These are phyloP conservation scores for Kryphioiulus occultus DNA, from an alignment of 2,888 invertebrate genomes.

Conservation along the genomic window DNA sequence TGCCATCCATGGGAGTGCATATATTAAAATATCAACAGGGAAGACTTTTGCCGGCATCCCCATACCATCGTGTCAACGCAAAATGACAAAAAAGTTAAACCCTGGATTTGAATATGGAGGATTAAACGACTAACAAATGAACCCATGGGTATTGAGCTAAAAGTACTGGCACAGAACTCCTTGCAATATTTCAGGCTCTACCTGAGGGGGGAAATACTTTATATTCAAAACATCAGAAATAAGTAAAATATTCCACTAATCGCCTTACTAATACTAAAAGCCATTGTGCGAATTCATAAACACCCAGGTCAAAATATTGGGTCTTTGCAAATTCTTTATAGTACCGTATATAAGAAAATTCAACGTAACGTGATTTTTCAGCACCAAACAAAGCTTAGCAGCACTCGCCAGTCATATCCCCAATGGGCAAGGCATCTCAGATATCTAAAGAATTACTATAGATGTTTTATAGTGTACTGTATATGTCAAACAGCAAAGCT, in stretches of 20 bases:
- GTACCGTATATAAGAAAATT: neutral
- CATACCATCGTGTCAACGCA: neutral
- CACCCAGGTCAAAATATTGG: neutral
- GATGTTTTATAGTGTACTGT: no score
- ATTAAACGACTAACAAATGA: constrained; percentile 7
- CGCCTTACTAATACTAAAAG: neutral
- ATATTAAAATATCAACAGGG: neutral
- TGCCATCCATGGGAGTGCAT: constrained; percentile 36
- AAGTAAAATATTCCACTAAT: neutral
- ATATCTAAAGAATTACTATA: no score
- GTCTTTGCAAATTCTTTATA: neutral
- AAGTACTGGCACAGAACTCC: neutral
- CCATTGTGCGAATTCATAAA: neutral
- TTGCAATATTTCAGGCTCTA: constrained; percentile 18
- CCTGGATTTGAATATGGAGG: neutral
- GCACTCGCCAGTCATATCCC: neutral
- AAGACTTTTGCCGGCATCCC: neutral
- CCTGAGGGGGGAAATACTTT: neutral
- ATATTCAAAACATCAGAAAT: neutral
- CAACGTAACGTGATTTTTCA: neutral
- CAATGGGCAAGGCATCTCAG: no score
- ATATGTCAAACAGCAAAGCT: no score
- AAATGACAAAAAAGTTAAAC: neutral
- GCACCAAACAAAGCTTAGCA: neutral
- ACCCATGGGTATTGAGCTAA: neutral